Base-by-base conservation (phyloP, 2,888 invertebrate species). In the Eupithecia dodoneata region DNA sequence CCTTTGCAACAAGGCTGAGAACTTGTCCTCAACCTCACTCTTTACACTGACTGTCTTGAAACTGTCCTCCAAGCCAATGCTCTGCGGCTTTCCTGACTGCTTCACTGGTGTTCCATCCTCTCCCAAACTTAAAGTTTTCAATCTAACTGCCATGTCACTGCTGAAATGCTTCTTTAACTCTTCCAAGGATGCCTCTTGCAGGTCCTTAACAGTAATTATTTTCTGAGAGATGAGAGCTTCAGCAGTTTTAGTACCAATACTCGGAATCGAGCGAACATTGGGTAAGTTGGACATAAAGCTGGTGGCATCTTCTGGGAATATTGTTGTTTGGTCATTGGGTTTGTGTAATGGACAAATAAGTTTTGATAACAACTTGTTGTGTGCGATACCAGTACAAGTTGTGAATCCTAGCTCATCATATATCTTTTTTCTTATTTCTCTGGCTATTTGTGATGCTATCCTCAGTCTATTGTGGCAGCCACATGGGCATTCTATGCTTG, bases 321-420 rank as follows among this genome's bases (percentile, higher is more conserved):
- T 93, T 45, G 97, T 96, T 0, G 98, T 98, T 91, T 98, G 98
- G 86, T 98, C 96, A 89, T 98, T 97, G 7, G 98, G 98, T 89
- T 98, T 98, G 87, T 97, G 96, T 81, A 96, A 92, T 63, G 96
- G 95, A 81, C 97, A 97, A 71, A 96, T 97, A 80, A 98, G 92
- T 92, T 98, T 98, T 3, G 98, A 97, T 86, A 98, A 90, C 78
- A 98, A 91, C 92, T 98, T 98, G 89, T 98, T 98, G 85, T 98
- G 97, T 52, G 97, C 97, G 80, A 98, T 96, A 72, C 98, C 98
- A 55, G 98, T 98, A 94, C 98, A 97, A 83, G 97, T 96, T 3
- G 98, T 98, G 79, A 98, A 95, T 73, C 97, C 96, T 82, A 98
- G 93, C 81, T 97, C 96, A 77, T 96, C 94, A 82, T 94, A 95